Evolutionary conservation across 2,113 vertebrate species (phyloP), one percentile per base, ranked within the genome.

Genomic region (Pachycephala philippinensis): DNA sequence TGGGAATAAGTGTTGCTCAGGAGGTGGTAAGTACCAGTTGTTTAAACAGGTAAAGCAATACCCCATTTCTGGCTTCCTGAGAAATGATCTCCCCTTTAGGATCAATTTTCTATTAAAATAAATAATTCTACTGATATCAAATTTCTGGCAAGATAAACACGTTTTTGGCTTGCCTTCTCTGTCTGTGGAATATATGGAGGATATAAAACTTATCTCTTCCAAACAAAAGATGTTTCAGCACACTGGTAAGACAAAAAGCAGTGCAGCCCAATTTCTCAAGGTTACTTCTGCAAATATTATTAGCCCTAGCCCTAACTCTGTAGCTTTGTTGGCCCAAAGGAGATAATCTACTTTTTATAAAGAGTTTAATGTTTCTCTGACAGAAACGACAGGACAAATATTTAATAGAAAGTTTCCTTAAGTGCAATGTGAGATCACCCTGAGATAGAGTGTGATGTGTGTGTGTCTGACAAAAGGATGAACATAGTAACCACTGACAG

Each of bases 101-200:
- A 86, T 66, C 42, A 80, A 52, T 78, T 87, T 95, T 87, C 56
- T 78, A 45, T 50, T 78, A 86, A 92, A 95, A 89, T 66, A 89
- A 92, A 66, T 24, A 63, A 40, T 66, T 78, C 10, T 31, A 37
- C 35, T 44, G 30, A 94, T 82, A 54, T 54, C 28, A 84, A 89
- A 68, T 28, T 81, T 89, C 76, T 75, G 44, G 47, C 24, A 65
- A 92, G 47, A 78, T 15, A 77, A 90, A 40, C 3, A 52, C 30
- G 13, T 63, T 84, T 21, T 63, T 87, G 44, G 53, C 26, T 84
- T 84, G 15, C 21, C 26, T 91, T 78, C 47, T 86, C 13, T 44
- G 40, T 47, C 52, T 56, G 26, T 64, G 18, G 22, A 84, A 44
- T 84, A 87, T 21, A 50, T 27, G 49, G 8, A 84, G 26, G 18